Evolutionary conservation across 92 coral and sea anemone species (phyloP).

Genomic region (Metridium senile): DNA sequence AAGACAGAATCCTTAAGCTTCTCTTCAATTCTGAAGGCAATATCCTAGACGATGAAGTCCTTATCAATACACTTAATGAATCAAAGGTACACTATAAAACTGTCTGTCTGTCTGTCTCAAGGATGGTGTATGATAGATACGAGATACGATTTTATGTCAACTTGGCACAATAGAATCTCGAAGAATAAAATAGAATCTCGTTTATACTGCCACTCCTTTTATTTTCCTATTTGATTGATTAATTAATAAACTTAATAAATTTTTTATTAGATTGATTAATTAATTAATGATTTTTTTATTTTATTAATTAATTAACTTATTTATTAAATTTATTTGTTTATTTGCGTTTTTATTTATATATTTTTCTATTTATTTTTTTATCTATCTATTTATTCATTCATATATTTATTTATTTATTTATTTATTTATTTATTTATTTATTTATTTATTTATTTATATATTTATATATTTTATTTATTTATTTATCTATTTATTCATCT

Average conservation of each 20-base stretch:
- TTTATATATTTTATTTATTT: neutral
- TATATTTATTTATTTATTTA: too few relatives aligned
- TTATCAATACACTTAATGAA: constrained; percentile 94
- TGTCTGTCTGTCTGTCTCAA: neutral
- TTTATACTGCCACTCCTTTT: too few relatives aligned
- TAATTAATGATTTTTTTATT: too few relatives aligned
- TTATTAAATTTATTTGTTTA: neutral
- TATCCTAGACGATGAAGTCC: constrained; percentile 95
- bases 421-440: neutral
- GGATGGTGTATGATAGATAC: too few relatives aligned
- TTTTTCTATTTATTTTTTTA: neutral
- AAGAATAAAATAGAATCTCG: too few relatives aligned
- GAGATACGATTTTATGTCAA: too few relatives aligned
- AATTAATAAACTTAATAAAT: too few relatives aligned
- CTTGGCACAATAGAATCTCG: too few relatives aligned
- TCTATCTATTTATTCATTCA: neutral
- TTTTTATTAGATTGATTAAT: too few relatives aligned
- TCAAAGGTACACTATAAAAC: constrained; percentile 91
- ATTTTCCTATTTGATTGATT: too few relatives aligned
- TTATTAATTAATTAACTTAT: too few relatives aligned
- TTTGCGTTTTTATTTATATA: neutral
- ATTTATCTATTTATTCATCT: neutral
- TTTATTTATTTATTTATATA: neutral
- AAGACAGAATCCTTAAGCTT: constrained; percentile 95
- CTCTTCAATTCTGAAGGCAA: constrained; percentile 97